A percentile compares a stretch with the other conserved stretches of the same genome.
phyloP scores from a whole-genome alignment of 2,113 vertebrate genomes.

The Pseudopipra pipra region DNA sequence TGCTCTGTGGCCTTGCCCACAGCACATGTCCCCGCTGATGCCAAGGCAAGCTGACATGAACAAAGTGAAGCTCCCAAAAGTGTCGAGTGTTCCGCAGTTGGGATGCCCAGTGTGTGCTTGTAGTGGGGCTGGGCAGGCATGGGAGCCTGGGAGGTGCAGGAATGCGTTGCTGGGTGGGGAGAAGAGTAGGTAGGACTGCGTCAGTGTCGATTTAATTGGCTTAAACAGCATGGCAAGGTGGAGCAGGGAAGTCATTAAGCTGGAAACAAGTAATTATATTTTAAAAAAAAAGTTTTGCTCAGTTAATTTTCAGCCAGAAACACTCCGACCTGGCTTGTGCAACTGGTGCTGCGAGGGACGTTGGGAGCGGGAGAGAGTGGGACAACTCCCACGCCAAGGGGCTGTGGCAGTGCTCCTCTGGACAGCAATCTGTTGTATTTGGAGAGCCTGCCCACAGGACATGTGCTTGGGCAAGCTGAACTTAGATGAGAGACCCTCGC shows the following conservation, averaged over 20 bases:
- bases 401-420: neutral
- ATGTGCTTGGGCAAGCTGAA: accelerated
- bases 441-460: neutral
- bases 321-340: neutral
- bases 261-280: conserved; percentile 20
- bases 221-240: neutral
- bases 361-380: neutral
- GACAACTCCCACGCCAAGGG: accelerated
- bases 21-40: accelerated
- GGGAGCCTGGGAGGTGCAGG: neutral
- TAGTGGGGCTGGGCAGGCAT: neutral
- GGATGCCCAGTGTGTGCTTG: accelerated
- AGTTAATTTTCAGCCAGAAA: conserved; percentile 16
- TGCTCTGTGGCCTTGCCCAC: neutral
- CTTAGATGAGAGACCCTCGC: accelerated
- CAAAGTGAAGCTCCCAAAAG: neutral
- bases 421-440: neutral
- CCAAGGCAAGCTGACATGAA: neutral
- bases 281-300: neutral
- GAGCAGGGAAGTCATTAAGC: conserved; percentile 22
- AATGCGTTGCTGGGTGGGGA: neutral
- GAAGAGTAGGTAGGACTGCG: neutral
- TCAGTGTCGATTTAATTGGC: neutral
- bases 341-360: neutral
- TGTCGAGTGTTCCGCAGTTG: accelerated